These are phyloP conservation scores for Ectropis grisescens DNA, from an alignment of 1,140 invertebrate genomes.

Conservation along the genomic window DNA sequence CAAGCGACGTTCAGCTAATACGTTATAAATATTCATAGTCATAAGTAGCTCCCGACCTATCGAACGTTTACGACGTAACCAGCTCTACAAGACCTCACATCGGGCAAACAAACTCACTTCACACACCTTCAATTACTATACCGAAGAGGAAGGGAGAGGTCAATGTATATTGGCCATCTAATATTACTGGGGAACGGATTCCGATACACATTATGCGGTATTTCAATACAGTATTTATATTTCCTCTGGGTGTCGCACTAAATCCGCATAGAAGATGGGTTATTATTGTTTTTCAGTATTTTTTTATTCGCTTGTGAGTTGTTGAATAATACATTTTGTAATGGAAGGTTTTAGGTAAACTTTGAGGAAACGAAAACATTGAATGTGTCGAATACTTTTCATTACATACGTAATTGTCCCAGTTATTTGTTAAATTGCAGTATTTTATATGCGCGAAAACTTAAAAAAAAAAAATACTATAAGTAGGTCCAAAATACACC, in stretches of 20 bases:
- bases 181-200: slow-evolving; percentile 34
- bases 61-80: slow-evolving; percentile 43
- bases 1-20: slow-evolving; percentile 46
- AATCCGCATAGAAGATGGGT: slow-evolving; percentile 16
- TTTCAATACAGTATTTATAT: slow-evolving; percentile 65
- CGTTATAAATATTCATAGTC: slow-evolving; percentile 64
- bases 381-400: too few relatives aligned
- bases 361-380: too few relatives aligned
- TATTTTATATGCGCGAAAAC: too few relatives aligned
- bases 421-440: too few relatives aligned
- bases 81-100: slow-evolving; percentile 17
- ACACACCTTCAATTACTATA: not conserved
- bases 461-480: too few relatives aligned
- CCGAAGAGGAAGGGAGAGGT: slow-evolving; percentile 7
- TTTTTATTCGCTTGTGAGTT: too few relatives aligned
- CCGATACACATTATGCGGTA: slow-evolving; percentile 57
- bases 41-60: slow-evolving; percentile 53
- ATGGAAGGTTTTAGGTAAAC: too few relatives aligned
- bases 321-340: too few relatives aligned
- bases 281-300: too few relatives aligned
- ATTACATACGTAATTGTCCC: too few relatives aligned
- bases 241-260: slow-evolving; percentile 37
- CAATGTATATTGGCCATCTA: slow-evolving; percentile 22
- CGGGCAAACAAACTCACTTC: too few relatives aligned
- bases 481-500: too few relatives aligned